Base-by-base conservation (phyloP, 2,888 invertebrate genomes). In the Oscheius myriophilus region DNA sequence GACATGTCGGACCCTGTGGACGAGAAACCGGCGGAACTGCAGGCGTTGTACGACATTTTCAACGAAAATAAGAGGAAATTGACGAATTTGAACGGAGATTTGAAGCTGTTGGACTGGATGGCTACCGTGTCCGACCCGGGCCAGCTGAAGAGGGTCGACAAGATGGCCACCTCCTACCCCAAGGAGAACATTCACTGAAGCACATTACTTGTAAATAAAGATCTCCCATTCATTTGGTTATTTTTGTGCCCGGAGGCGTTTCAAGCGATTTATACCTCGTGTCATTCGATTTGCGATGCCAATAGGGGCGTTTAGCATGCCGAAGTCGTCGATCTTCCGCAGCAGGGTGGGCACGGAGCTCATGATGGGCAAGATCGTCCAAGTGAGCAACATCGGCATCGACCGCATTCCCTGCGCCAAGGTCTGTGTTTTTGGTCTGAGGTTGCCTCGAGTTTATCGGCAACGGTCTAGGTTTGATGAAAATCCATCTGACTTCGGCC, bases 381-480 rank as follows among this genome's bases (percentile, higher is more conserved):
- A 84, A 67, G 69, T 82, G 62, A 82, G 74, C 39, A 74, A 77
- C 42, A 82, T 84, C 66, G 84, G 84, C 58, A 69, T 83, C 49
- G 79, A 84, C 59, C 59, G 81, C 25, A 80, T 78, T 21, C 82
- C 84, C 0, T 82, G 82, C 42, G 84, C 81, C 23, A 76, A 79
- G 67, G 81, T 81, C 39, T 46, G 18, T 33, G n/a, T 41, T 41
- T 21, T 64, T 54, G n/a, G n/a, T n/a, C n/a, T n/a, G n/a, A n/a
- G n/a, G n/a, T n/a, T 26, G 18, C 21, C 18, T 2, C 23, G 21
- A 54, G 26, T 18, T n/a, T 0, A 12, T 18, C 9, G n/a, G n/a
- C n/a, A n/a, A n/a, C n/a, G n/a, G n/a, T n/a, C n/a, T n/a, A n/a
- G n/a, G n/a, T n/a, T n/a, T n/a, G n/a, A n/a, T n/a, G n/a, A n/a